Evolutionary conservation across 2,113 vertebrate genomes (phyloP).

Genomic region (Xenopus borealis): DNA sequence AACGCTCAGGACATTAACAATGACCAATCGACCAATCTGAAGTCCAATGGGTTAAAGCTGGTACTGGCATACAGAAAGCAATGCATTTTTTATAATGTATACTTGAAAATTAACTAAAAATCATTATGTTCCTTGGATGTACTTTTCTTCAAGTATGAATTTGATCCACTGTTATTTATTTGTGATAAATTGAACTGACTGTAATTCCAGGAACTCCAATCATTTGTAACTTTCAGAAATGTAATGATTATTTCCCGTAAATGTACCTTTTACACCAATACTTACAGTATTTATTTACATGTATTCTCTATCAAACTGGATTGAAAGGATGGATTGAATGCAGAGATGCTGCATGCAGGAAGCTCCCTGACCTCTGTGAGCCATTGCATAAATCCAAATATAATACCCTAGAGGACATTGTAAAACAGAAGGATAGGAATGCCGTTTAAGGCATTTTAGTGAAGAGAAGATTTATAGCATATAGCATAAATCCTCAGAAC

Average conservation of each 20-base stretch:
- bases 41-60: background rate
- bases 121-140: conserved; percentile 23
- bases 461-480: conserved; percentile 25
- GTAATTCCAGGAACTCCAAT: conserved; percentile 41
- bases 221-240: conserved; percentile 45
- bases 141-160: conserved; percentile 35
- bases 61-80: background rate
- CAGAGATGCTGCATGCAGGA: conserved; percentile 15
- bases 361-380: conserved; percentile 16
- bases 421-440: conserved; percentile 20
- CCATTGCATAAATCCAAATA: conserved; percentile 7
- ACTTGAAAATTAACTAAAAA: conserved; percentile 37
- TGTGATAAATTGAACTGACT: conserved; percentile 33
- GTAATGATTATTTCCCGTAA: conserved; percentile 45
- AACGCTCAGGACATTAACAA: background rate
- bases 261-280: conserved; percentile 42
- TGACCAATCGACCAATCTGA: background rate
- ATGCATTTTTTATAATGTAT: background rate
- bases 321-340: conserved; percentile 3
- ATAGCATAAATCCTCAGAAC: conserved; percentile 25
- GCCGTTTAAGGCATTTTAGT: conserved; percentile 26
- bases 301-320: conserved; percentile 22
- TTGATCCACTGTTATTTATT: conserved; percentile 34
- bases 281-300: conserved; percentile 46
- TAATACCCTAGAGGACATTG: conserved; percentile 35